Percentiles rank a stretch among this genome's conserved stretches.
Conservation (phyloP, 2,888 invertebrate species). For the Drosophila tanythrix region DNA sequence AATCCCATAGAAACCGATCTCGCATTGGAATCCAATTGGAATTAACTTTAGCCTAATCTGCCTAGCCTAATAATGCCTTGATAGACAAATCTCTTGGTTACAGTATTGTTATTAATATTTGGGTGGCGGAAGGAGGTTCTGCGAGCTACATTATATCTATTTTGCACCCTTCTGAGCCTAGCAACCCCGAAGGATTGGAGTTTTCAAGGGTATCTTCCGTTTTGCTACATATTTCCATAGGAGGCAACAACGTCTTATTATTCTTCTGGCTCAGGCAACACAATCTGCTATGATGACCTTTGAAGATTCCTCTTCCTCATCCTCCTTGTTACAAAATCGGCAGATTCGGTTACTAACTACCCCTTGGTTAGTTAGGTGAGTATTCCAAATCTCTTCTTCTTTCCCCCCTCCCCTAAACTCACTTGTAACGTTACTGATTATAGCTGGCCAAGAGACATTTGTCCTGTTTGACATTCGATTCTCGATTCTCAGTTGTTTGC, state of each 20-base stretch:
- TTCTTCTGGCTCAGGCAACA: background rate
- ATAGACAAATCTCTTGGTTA: background rate
- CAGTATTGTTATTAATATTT: background rate
- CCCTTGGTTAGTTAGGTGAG: background rate
- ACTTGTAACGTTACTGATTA: background rate
- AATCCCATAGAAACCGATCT: background rate
- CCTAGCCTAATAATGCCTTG: background rate
- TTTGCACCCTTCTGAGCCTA: background rate
- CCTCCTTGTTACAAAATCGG: background rate
- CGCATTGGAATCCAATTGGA: background rate
- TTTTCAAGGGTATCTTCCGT: background rate
- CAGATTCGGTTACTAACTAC: background rate
- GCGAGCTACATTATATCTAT: background rate
- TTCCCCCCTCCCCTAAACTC: background rate
- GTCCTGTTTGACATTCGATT: background rate
- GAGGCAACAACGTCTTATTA: background rate
- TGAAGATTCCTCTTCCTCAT: background rate
- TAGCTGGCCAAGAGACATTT: background rate
- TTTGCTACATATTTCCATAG: background rate
- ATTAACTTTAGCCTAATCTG: background rate
- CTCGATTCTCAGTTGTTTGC: background rate
- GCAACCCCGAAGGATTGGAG: background rate
- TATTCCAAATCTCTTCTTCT: background rate
- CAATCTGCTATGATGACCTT: background rate
- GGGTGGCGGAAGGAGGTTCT: background rate